These are phyloP conservation scores for Loris lydekkerianus DNA, from an alignment of 2,797 vertebrate species.

Conservation along the genomic window DNA sequence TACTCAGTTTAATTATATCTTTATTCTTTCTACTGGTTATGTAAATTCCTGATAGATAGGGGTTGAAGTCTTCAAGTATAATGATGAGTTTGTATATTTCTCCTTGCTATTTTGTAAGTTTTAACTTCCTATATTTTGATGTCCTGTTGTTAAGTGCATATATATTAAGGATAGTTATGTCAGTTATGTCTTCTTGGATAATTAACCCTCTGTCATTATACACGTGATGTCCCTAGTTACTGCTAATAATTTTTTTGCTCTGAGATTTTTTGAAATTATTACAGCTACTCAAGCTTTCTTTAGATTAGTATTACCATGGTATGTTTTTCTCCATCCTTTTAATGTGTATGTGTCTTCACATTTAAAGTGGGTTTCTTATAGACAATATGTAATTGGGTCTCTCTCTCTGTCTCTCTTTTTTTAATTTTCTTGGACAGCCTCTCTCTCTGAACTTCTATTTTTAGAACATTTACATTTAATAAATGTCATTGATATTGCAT, in stretches of 20 bases:
- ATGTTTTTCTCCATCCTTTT: neutral
- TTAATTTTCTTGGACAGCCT: neutral
- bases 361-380: neutral
- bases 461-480: neutral
- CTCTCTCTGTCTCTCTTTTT: neutral
- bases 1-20: neutral
- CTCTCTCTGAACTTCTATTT: neutral
- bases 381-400: neutral
- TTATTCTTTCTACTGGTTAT: neutral
- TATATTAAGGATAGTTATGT: neutral
- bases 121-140: neutral
- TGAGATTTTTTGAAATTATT: slow-evolving; percentile 15
- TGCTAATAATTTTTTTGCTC: slow-evolving; percentile 8
- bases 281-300: neutral
- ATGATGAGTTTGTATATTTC: neutral
- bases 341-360: neutral
- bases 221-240: neutral
- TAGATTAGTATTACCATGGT: neutral
- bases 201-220: neutral
- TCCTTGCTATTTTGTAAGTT: neutral
- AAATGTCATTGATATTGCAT: neutral
- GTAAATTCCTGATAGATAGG: neutral
- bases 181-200: neutral
- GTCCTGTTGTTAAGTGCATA: neutral
- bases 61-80: neutral